Percentiles rank a stretch among this genome's conserved stretches.
Conservation (phyloP, 1,140 invertebrate genomes). For the Ganaspis sp. region DNA sequence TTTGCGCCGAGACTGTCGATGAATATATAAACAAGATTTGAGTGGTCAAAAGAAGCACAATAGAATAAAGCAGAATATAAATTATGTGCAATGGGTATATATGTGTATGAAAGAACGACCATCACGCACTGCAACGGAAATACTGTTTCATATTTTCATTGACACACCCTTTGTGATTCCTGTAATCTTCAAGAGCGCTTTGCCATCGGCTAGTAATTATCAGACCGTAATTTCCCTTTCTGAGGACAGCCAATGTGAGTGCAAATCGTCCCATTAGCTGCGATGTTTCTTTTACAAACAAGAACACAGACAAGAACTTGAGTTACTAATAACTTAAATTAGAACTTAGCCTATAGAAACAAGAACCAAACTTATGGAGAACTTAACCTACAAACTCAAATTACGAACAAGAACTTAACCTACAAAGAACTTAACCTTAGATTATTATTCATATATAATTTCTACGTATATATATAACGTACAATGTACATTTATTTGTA, state of each 20-base stretch:
- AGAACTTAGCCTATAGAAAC: no score
- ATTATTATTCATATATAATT: no score
- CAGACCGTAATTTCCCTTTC: constrained; percentile 14
- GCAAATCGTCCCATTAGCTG: neutral
- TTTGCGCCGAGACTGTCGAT: neutral
- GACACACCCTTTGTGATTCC: neutral
- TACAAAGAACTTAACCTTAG: no score
- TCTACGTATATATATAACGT: no score
- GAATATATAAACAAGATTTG: no score
- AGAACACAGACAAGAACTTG: no score
- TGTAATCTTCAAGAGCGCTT: constrained; percentile 11
- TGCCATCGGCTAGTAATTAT: constrained; percentile 19
- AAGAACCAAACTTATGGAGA: no score
- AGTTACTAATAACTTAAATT: no score
- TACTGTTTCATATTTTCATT: constrained; percentile 17
- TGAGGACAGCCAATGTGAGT: neutral
- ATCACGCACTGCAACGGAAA: constrained; percentile 20
- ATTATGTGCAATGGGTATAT: neutral
- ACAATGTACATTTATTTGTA: no score
- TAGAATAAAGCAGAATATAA: neutral
- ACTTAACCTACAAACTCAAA: no score
- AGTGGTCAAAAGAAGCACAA: neutral
- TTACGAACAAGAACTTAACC: no score
- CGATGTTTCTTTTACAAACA: neutral
- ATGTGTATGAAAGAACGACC: neutral